Evolutionary conservation across 2,797 vertebrate species (phyloP).

Genomic region (Aplochiton taeniatus): DNA sequence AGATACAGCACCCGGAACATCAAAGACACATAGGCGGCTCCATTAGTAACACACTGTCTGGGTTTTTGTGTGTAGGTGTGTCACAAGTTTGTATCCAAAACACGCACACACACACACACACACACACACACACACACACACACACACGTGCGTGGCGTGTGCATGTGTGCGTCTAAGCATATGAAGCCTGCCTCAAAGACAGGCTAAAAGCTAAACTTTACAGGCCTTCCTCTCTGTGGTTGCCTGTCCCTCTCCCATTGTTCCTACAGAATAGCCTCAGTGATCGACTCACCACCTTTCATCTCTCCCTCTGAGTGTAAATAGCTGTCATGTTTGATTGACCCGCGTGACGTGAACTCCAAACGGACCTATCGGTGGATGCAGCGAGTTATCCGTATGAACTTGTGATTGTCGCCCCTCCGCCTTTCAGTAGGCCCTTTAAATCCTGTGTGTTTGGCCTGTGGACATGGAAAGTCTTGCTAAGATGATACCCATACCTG

Average conservation of each 20-base stretch:
- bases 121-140: slow-evolving; percentile 2
- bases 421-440: too few species aligned
- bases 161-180: slow-evolving; percentile 32
- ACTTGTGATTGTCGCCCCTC: too few species aligned
- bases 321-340: slow-evolving; percentile 82
- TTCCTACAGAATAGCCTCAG: slow-evolving; percentile 67
- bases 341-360: slow-evolving; percentile 31
- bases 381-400: too few species aligned
- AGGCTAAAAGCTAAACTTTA: slow-evolving; percentile 66
- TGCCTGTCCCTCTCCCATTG: slow-evolving; percentile 62
- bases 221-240: slow-evolving; percentile 64
- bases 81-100: slow-evolving; percentile 18
- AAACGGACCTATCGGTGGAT: not conserved
- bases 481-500: too few species aligned
- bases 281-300: slow-evolving; percentile 67
- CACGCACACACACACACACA: slow-evolving; percentile 17
- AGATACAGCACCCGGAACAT: slow-evolving; percentile 70
- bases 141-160: slow-evolving; percentile 25
- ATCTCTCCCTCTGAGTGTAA: slow-evolving; percentile 75
- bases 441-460: too few species aligned
- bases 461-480: too few species aligned
- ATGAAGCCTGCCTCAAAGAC: slow-evolving; percentile 59
- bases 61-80: slow-evolving; percentile 6
- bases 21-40: slow-evolving; percentile 57
- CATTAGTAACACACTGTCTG: slow-evolving; percentile 38